Base-by-base conservation (phyloP, 2,888 invertebrate species). In the Cephus runcator region DNA sequence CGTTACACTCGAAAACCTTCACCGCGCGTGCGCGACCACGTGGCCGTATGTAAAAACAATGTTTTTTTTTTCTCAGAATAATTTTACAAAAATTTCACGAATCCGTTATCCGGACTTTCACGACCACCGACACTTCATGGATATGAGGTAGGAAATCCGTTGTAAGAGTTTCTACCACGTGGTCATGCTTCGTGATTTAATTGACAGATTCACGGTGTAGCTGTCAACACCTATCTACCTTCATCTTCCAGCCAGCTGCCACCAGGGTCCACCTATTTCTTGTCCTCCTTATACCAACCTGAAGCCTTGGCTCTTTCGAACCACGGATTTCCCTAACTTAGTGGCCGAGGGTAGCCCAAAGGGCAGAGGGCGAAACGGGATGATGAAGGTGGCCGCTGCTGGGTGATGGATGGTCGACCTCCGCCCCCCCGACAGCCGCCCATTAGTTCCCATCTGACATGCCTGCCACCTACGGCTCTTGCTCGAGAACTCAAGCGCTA, bases 381-480 rank as follows among this genome's bases (percentile, higher is more conserved):
- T 83, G 84, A 85, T 81, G 83, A 83, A 85, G 83, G 85, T 85
- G 83, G 85, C 78, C 77, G 81, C 77, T 80, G 69, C 76, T 73
- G 76, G 79, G 83, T 86, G 86, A 87, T 86, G 85, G 85, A 87
- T 86, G 84, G 84, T 81, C 83, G 83, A 86, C 85, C 85, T 85
- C 85, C 83, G 83, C 83, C 81, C 83, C 56, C 83, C 77, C 77
- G 85, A 85, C 83, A 83, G 83, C 77, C 82, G 79, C 79, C 85
- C 85, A 86, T 86, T 86, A 86, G 85, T 87, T 85, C 77, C 85
- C 82, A 81, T 85, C 86, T 83, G 82, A 83, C 82, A 81, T 81
- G 82, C 80, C 83, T 82, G 77, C 75, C 77, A 79, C 77, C 77
- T 76, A 71, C 75, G 75, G 69, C 36, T 76, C 34, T 73, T 40